Evolutionary conservation across 2,888 invertebrate genomes (phyloP), one percentile per base, ranked within the genome.

Genomic region (Epirrita christyi): DNA sequence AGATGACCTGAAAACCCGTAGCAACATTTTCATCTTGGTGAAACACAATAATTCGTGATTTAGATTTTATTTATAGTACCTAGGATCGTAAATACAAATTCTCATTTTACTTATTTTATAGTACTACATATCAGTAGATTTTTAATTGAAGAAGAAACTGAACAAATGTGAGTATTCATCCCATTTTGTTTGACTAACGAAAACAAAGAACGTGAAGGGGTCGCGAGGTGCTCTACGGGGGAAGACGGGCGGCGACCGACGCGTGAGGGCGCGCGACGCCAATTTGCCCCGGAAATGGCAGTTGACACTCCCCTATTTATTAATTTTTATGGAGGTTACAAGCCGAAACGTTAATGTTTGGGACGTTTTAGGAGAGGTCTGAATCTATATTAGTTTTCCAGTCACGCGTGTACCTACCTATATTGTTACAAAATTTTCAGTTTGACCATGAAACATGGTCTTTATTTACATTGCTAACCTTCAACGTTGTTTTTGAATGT

Each of bases 151-250:
- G 32, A 32, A 32, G 32, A 32, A 7, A 32, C 32, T 32, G 32
- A 32, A 5, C 9, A 21, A 21, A 21, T 7, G 7, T 11, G 28
- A 34, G 40, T 32, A 28, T 42, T 65, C 44, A 55, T 63, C 59
- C 48, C 50, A 64, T 66, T 66, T 66, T 58, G 59, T 63, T 66
- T 52, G 61, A 57, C 51, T 57, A 56, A 48, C 62, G 64, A 70
- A 71, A 76, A 76, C 73, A 78, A 76, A 76, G 75, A 66, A 52
- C 52, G 37, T 42, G 49, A 55, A 57, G 66, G 72, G 72, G n/a
- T n/a, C n/a, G n/a, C n/a, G n/a, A n/a, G n/a, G 72, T 66, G 63
- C 54, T 64, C 45, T 61, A 66, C 47, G 60, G 61, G 50, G 55
- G 38, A 37, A 14, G 47, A 32, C 64, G 56, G 53, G 8, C 45